Percentiles rank a stretch among this genome's conserved stretches.
Conservation (phyloP, 2,888 invertebrate genomes). For the Rotaria magnacalcarata region DNA sequence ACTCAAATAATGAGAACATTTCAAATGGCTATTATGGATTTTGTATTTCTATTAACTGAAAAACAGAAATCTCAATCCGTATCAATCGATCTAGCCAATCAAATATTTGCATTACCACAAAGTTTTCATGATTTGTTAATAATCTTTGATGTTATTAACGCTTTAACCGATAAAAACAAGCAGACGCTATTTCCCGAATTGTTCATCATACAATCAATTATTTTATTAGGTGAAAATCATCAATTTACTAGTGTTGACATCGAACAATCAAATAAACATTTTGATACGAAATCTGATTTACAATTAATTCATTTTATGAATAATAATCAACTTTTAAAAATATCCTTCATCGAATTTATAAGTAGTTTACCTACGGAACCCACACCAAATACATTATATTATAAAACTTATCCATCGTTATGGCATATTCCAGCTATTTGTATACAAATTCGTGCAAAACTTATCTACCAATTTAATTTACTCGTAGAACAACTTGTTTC, state of each 20-base stretch:
- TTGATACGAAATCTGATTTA: neutral
- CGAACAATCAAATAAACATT: neutral
- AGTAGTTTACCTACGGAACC: neutral
- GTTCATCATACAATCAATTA: neutral
- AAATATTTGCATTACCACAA: neutral
- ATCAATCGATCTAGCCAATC: no score
- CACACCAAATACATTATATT: neutral
- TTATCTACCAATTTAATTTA: neutral
- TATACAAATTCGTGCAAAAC: neutral
- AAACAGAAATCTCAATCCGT: neutral
- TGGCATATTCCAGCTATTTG: conserved; percentile 6
- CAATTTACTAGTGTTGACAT: neutral
- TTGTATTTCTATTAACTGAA: neutral
- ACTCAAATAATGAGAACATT: neutral
- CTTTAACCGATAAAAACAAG: neutral
- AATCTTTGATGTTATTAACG: neutral
- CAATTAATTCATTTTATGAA: neutral
- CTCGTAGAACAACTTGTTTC: neutral
- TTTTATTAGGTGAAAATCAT: neutral
- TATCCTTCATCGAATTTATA: neutral
- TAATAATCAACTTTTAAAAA: neutral
- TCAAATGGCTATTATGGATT: neutral
- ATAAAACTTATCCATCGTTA: neutral
- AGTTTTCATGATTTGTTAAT: neutral
- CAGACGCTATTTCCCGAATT: neutral